Evolutionary conservation across 2,888 invertebrate genomes (phyloP).

Genomic region (Macaria notata): DNA sequence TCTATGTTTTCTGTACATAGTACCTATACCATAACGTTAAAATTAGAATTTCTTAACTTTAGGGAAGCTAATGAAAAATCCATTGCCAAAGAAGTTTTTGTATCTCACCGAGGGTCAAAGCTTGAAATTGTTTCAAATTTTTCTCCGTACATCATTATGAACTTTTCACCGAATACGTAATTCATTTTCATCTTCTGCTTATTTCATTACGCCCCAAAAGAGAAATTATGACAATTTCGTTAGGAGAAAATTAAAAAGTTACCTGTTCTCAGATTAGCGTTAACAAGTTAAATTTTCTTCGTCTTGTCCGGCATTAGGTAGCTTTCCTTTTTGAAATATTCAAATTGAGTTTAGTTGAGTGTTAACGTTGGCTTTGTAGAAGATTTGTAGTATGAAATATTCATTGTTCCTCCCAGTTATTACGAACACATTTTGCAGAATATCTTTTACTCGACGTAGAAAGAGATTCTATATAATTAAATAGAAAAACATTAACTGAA

Average conservation of each 20-base stretch:
- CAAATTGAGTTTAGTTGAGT: conserved; percentile 53
- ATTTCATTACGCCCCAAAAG: conserved; percentile 70
- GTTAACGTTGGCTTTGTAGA: conserved; percentile 48
- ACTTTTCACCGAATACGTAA: conserved; percentile 20
- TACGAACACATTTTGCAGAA: too few relatives aligned
- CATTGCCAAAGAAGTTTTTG: too few relatives aligned
- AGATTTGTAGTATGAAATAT: conserved; percentile 37
- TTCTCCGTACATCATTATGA: conserved; percentile 12
- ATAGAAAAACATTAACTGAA: too few relatives aligned
- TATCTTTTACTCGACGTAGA: too few relatives aligned
- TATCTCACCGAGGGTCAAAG: not conserved
- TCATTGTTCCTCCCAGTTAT: conserved; percentile 8
- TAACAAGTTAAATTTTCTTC: conserved; percentile 70
- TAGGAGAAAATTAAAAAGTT: conserved; percentile 72
- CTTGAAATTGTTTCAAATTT: conserved; percentile 5
- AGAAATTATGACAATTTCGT: conserved; percentile 70
- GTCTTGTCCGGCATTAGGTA: conserved; percentile 54
- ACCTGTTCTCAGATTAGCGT: conserved; percentile 68
- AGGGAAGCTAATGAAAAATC: too few relatives aligned
- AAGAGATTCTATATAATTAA: too few relatives aligned
- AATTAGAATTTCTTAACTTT: too few relatives aligned
- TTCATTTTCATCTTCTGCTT: conserved; percentile 47
- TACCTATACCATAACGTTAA: too few relatives aligned
- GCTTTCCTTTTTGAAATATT: conserved; percentile 52
- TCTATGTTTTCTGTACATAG: too few relatives aligned